A percentile compares a stretch with the other conserved stretches of the same genome.
phyloP scores from a whole-genome alignment of 2,797 vertebrate genomes.

The Bovichtus variegatus region DNA sequence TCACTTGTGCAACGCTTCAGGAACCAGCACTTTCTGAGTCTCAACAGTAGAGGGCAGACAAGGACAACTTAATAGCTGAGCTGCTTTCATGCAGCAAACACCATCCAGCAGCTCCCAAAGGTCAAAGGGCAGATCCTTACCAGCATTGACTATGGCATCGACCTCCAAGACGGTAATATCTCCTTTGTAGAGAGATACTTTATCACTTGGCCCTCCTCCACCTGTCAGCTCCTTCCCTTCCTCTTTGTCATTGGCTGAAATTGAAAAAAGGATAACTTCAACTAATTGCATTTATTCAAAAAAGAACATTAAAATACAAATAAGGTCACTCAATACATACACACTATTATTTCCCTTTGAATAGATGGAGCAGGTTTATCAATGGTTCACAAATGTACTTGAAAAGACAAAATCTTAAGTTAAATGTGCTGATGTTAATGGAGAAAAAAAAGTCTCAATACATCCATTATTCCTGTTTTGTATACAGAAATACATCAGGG shows the following conservation, averaged over 20 bases:
- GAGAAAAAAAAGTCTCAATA: neutral
- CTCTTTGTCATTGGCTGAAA: slow-evolving; percentile 85
- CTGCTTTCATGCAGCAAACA: slow-evolving; percentile 6
- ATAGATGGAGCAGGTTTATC: neutral
- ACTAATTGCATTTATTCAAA: neutral
- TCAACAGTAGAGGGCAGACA: slow-evolving; percentile 80
- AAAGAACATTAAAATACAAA: neutral
- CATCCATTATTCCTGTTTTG: neutral
- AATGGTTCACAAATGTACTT: neutral
- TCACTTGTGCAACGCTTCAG: neutral
- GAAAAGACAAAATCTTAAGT: neutral
- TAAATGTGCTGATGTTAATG: neutral
- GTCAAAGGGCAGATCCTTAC: slow-evolving; percentile 83
- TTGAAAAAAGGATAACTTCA: slow-evolving; percentile 25
- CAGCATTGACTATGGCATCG: slow-evolving; percentile 98
- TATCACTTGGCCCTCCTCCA: slow-evolving; percentile 86
- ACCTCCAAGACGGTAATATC: slow-evolving; percentile 96
- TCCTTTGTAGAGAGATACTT: slow-evolving; percentile 97
- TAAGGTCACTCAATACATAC: neutral
- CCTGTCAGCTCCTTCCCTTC: slow-evolving; percentile 83
- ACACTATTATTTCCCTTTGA: neutral
- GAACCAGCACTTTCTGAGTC: slow-evolving; percentile 36
- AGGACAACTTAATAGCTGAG: slow-evolving; percentile 41
- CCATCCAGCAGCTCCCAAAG: slow-evolving; percentile 5
- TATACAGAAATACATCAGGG: neutral